These are phyloP conservation scores for Bugula neritina DNA, from an alignment of 2,888 invertebrate genomes.

Conservation along the genomic window DNA sequence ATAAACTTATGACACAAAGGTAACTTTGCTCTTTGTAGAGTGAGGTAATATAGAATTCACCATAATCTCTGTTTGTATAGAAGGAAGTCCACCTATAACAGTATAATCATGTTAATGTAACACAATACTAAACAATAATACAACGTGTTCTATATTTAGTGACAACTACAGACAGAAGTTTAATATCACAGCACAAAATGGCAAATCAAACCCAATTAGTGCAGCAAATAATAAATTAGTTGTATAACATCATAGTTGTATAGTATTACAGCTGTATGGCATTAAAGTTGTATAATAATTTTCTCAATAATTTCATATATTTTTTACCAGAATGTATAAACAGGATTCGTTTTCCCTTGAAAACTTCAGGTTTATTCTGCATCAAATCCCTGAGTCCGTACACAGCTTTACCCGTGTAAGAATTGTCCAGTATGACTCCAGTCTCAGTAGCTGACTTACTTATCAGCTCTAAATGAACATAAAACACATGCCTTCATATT, in stretches of 20 bases:
- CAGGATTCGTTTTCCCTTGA: constrained; percentile 38
- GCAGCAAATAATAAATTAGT: too few species aligned
- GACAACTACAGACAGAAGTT: too few species aligned
- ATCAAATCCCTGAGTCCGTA: constrained; percentile 39
- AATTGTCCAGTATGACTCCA: constrained; percentile 44
- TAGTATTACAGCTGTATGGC: too few species aligned
- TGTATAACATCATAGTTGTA: too few species aligned
- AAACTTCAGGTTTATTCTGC: constrained; percentile 35
- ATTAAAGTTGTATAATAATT: too few species aligned
- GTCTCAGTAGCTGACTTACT: constrained; percentile 35
- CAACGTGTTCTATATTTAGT: too few species aligned
- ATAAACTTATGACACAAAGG: neutral
- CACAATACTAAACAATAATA: too few species aligned
- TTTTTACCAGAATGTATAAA: constrained; percentile 43
- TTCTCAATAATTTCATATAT: too few species aligned
- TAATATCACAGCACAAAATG: too few species aligned
- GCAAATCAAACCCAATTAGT: too few species aligned
- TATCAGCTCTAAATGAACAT: constrained; percentile 37
- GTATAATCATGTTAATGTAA: neutral
- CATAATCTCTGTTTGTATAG: neutral
- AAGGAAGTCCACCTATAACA: neutral
- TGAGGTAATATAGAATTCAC: neutral
- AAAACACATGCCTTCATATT: too few species aligned
- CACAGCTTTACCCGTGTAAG: constrained; percentile 44
- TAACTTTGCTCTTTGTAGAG: neutral